Conservation (phyloP, 2,888 invertebrate species). For the Dicyrtomina minuta region DNA sequence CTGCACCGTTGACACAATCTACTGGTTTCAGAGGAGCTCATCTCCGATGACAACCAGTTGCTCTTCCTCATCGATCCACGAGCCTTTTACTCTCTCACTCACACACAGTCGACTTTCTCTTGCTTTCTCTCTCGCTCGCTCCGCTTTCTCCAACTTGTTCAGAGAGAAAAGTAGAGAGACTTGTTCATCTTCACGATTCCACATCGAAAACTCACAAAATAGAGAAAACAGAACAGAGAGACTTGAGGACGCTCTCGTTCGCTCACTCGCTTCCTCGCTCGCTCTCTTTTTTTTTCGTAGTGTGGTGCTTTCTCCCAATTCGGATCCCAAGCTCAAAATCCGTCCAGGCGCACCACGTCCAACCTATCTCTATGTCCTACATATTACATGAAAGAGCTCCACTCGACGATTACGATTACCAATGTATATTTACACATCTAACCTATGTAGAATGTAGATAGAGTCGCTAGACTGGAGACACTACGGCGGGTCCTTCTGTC, state of each 20-base stretch:
- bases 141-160: not conserved
- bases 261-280: not conserved
- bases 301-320: not conserved
- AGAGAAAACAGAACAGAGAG: not conserved
- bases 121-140: not conserved
- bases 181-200: too few relatives aligned
- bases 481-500: too few relatives aligned
- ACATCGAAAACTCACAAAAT: too few relatives aligned
- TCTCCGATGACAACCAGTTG: conserved; percentile 53
- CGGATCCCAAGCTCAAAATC: too few relatives aligned
- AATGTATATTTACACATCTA: too few relatives aligned
- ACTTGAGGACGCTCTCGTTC: not conserved
- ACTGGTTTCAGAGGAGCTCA: not conserved
- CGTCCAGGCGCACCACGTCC: too few relatives aligned
- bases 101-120: not conserved
- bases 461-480: too few relatives aligned
- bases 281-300: not conserved
- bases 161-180: not conserved
- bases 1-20: conserved; percentile 25
- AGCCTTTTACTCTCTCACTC: not conserved
- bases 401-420: too few relatives aligned
- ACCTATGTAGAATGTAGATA: too few relatives aligned
- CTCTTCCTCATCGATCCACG: conserved; percentile 53
- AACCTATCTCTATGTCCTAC: too few relatives aligned
- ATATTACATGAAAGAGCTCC: too few relatives aligned